Base-by-base conservation (phyloP, 2,888 invertebrate genomes). In the Onchidella celtica region DNA sequence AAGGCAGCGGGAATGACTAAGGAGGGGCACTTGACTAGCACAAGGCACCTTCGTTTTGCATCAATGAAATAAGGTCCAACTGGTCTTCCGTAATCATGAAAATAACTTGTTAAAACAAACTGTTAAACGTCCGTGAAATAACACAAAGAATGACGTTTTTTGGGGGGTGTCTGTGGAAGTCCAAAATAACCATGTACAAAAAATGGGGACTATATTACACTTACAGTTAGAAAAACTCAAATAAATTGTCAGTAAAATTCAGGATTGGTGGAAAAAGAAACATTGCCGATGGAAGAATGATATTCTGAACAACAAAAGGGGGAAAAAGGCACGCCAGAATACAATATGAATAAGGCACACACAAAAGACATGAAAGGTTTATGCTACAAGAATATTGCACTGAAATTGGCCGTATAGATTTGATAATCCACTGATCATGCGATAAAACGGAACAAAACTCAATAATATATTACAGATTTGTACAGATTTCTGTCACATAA, bases 1-100 rank as follows among this genome's bases (percentile, higher is more conserved):
- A 76, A 76, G 75, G 75, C 75, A 76, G 9, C 75, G 65, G 65
- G 75, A 76, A 76, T 76, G 75, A 76, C 75, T 55, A 65, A 40
- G 65, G 38, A 63, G 40, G 65, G 38, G 47, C 63, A 65, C 40
- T 47, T 38, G 38, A 63, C 29, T 27, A 24, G 36, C 24, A 17
- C 61, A 63, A 76, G 75, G 75, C 63, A 76, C 65, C n/a, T n/a
- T n/a, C 65, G 17, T 65, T 40, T 63, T 24, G 27, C 32, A 65
- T 65, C 27, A 9, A 27, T 24, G 0, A 65, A n/a, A 38, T 32
- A 29, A 27, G 6, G 27, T 34, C 21, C 34, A 4, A 21, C 3
- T 66, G 36, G 9, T 27, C 3, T 2, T 27, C 32, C 3, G 27
- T 27, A 4, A 6, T 27, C 29, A 27, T 34, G 32, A 2, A 34